Conservation (phyloP, 2,888 invertebrate genomes). For the Chelonus formosanus region DNA sequence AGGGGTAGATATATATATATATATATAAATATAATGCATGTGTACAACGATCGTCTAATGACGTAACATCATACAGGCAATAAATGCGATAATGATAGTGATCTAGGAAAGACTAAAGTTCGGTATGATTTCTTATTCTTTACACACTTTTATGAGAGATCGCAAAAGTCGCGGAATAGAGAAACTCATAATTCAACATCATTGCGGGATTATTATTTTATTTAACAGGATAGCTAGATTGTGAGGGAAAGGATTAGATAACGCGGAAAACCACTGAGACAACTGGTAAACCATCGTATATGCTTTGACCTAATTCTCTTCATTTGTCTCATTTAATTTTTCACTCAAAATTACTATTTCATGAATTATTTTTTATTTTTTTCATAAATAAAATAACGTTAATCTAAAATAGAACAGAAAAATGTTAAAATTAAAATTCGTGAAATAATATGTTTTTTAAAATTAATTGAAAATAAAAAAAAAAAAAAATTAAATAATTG, state of each 20-base stretch:
- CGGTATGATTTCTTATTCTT: not conserved
- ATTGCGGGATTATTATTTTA: not conserved
- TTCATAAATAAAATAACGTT: not conserved
- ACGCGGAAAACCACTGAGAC: conserved; percentile 42
- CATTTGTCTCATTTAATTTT: conserved; percentile 4
- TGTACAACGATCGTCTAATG: not conserved
- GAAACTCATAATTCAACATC: conserved; percentile 9
- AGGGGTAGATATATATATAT: conserved; percentile 21
- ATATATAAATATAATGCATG: conserved; percentile 14
- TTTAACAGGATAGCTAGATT: not conserved
- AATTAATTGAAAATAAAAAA: not conserved
- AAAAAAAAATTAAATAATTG: too few relatives aligned
- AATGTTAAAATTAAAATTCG: not conserved
- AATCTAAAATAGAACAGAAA: not conserved
- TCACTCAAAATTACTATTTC: not conserved
- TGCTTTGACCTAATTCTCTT: conserved; percentile 31
- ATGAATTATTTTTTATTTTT: not conserved
- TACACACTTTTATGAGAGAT: too few relatives aligned
- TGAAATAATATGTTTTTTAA: too few relatives aligned
- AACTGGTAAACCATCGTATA: conserved; percentile 23
- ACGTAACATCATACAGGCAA: conserved; percentile 9
- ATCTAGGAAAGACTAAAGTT: conserved; percentile 12
- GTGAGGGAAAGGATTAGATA: conserved; percentile 42
- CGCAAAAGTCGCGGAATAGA: too few relatives aligned
- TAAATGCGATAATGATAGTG: conserved; percentile 22